These are phyloP conservation scores for Okamejei kenojei DNA, from an alignment of 2,797 vertebrate species.

Conservation along the genomic window DNA sequence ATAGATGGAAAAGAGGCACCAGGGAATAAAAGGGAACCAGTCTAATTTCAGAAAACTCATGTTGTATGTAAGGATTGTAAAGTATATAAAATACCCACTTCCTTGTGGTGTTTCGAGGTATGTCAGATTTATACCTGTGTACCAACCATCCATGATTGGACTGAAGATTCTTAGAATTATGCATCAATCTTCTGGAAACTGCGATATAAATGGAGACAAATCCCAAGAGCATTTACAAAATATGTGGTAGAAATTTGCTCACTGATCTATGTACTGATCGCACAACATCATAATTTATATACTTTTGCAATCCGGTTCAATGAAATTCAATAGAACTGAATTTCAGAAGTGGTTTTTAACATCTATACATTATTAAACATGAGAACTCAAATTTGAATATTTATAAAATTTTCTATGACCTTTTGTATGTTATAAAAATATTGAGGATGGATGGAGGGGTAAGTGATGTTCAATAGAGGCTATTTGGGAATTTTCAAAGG, in stretches of 20 bases:
- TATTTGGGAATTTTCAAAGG: background rate
- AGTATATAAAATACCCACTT: constrained; percentile 23
- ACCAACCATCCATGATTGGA: background rate
- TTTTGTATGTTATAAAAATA: background rate
- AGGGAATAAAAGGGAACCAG: constrained; percentile 2
- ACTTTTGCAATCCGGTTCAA: too few species aligned
- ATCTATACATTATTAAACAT: too few species aligned
- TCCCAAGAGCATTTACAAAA: background rate
- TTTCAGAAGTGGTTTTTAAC: too few species aligned
- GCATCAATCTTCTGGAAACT: background rate
- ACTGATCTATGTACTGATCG: too few species aligned
- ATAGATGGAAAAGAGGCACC: constrained; percentile 15
- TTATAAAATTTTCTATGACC: background rate
- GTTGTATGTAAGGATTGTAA: background rate
- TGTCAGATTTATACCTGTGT: background rate
- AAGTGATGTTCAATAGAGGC: background rate
- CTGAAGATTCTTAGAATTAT: background rate
- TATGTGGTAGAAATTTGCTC: background rate
- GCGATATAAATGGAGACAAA: background rate
- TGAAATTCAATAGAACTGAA: too few species aligned
- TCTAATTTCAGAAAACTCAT: constrained; percentile 18
- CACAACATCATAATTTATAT: too few species aligned
- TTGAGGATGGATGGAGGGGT: background rate
- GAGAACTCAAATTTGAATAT: too few species aligned
- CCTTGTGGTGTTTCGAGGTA: background rate